Evolutionary conservation across 2,797 vertebrate species (phyloP), one percentile per base, ranked within the genome.

Genomic region (Macroramphosus scolopax): DNA sequence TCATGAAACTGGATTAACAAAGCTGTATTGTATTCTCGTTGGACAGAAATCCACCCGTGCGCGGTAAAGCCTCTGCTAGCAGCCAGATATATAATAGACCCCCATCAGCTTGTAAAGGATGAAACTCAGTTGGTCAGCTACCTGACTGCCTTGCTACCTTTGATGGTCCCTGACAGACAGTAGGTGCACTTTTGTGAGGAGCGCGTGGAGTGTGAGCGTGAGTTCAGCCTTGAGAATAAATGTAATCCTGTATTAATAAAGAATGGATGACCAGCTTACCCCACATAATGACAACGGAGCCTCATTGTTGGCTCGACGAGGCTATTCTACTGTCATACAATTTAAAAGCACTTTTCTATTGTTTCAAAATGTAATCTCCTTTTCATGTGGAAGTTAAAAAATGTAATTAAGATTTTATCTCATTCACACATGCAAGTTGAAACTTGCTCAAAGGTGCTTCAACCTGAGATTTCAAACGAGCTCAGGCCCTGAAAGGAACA

Each of bases 241-340:
- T 77, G 46, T 89, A 89, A 85, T 86, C 87, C 87, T 69, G 71
- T 85, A 83, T 85, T 85, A 88, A 87, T 85, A 80, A 57, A 47
- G 74, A 76, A 36, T 20, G 63, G 76, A 29, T 76, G 74, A 86
- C 15, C n/a, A 77, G 73, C 80, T 62, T 69, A 84, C 77, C 65
- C 82, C 81, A 86, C 67, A 68, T 22, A 3, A 22, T 22, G 20
- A 22, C n/a, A n/a, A n/a, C n/a, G n/a, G n/a, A n/a, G n/a, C n/a
- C n/a, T n/a, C n/a, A n/a, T n/a, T n/a, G n/a, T n/a, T n/a, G n/a
- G n/a, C n/a, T n/a, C n/a, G n/a, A n/a, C n/a, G n/a, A n/a, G n/a
- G n/a, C n/a, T n/a, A n/a, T n/a, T n/a, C n/a, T n/a, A n/a, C n/a
- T n/a, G n/a, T n/a, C n/a, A n/a, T n/a, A n/a, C n/a, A n/a, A n/a